Conservation (phyloP, 2,797 vertebrate genomes). For the Poecilia gillii region DNA sequence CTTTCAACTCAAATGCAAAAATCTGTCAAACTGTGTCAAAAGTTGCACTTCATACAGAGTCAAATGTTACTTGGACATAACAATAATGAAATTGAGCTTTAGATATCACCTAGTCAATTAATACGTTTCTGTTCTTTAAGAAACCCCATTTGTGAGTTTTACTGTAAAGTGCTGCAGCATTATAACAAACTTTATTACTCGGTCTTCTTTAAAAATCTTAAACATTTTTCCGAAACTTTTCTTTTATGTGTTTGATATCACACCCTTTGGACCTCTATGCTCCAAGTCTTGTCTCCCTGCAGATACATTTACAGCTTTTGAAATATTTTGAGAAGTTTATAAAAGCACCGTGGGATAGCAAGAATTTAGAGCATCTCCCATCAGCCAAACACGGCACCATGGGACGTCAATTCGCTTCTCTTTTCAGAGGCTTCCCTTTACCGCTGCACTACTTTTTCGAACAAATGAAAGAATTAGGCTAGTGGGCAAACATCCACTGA, state of each 20-base stretch:
- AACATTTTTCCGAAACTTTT: background rate
- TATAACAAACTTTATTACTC: background rate
- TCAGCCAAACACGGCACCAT: conserved; percentile 14
- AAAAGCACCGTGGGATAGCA: background rate
- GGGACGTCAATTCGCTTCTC: background rate
- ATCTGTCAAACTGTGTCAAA: background rate
- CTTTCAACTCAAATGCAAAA: background rate
- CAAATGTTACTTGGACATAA: background rate
- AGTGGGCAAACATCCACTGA: background rate
- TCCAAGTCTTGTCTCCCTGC: background rate
- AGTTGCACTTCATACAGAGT: background rate
- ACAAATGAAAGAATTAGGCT: conserved; percentile 14
- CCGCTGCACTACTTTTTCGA: background rate
- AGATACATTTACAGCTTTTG: conserved; percentile 5
- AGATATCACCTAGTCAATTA: background rate
- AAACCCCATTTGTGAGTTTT: background rate
- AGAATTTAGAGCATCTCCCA: conserved; percentile 23
- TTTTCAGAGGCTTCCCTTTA: conserved; percentile 5
- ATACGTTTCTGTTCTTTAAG: background rate
- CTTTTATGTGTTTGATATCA: conserved; percentile 10
- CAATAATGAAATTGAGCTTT: background rate
- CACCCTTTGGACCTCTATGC: background rate
- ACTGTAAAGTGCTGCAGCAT: background rate
- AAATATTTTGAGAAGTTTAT: conserved; percentile 14
- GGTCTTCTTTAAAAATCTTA: background rate